Evolutionary conservation across 2,888 invertebrate species (phyloP), one percentile per base, ranked within the genome.

Genomic region (Agrochola macilenta): DNA sequence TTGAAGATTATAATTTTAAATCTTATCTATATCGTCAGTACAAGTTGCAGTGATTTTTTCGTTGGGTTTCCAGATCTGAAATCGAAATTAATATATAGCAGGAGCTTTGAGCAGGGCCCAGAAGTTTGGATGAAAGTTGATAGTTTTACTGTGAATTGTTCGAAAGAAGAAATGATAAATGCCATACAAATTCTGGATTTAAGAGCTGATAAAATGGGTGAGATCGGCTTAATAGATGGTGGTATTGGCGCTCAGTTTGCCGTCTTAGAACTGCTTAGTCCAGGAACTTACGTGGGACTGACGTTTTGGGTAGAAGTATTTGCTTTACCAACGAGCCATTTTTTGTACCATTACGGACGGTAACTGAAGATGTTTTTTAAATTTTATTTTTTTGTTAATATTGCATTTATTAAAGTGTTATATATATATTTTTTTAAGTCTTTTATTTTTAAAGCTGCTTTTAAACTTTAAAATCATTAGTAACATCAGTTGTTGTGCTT

Each of bases 261-360:
- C 2, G 93, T 92, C 0, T 92, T 96, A 4, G 94, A 94, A 73
- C 71, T 96, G 79, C 90, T 94, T 35, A 95, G 95, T 76, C 95
- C 95, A 0, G 92, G 91, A 23, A 87, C 94, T 2, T 92, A 96
- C 4, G 87, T 95, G 12, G 96, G 95, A 0, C 95, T 93, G 61
- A 95, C 95, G 76, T 96, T 96, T 80, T 92, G 92, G 91, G 93
- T 96, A 23, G 92, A 95, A 88, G 93, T 95, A 54, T 96, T 93
- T 76, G 94, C 93, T 2, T 91, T 94, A 12, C 87, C 94, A 54
- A 91, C 92, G 0, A 91, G 91, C 39, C 83, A 90, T 68, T 95
- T 94, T 74, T 5, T 92, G 23, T 87, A 85, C 30, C 86, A 90
- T 23, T 93, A 94, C 69, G 95, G 94, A 3, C 92, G 92, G 73